A percentile compares a stretch with the other conserved stretches of the same genome.
phyloP scores from a whole-genome alignment of 37 sponge, comb jelly and placozoan species.

The Mnemiopsis leidyi region DNA sequence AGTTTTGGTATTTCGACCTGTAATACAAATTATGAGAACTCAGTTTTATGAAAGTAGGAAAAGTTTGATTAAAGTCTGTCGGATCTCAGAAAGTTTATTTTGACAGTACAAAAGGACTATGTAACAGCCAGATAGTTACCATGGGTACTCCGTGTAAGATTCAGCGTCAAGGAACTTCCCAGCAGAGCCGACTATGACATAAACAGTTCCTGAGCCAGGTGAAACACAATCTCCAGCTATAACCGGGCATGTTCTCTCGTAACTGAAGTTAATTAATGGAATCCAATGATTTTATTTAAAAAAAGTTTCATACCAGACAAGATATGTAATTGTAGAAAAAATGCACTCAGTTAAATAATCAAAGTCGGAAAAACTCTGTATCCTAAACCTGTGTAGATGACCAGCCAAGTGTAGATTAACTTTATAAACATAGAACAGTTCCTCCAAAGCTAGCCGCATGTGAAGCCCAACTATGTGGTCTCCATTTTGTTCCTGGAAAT shows the following conservation, averaged over 20 bases:
- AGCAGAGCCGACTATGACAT: background rate
- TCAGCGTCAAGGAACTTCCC: slow-evolving; percentile 11
- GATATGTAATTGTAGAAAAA: too few species aligned
- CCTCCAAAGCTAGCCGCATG: slow-evolving; percentile 68
- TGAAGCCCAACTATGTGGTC: slow-evolving; percentile 60
- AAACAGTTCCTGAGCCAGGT: background rate
- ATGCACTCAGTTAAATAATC: too few species aligned
- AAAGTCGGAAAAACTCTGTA: background rate
- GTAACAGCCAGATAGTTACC: too few species aligned
- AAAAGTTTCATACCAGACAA: too few species aligned
- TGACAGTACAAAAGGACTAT: too few species aligned
- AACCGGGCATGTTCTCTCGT: slow-evolving; percentile 19
- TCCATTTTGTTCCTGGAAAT: background rate
- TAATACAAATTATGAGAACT: background rate
- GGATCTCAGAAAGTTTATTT: too few species aligned
- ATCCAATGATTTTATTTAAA: too few species aligned
- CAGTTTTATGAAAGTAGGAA: too few species aligned
- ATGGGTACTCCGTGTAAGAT: background rate
- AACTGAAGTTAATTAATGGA: background rate
- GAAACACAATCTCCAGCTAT: background rate
- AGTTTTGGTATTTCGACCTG: slow-evolving; percentile 53
- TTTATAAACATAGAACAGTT: slow-evolving; percentile 68
- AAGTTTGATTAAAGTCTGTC: too few species aligned
- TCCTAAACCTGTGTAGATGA: slow-evolving; percentile 67
- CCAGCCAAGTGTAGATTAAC: slow-evolving; percentile 72